Conservation (phyloP, 1,140 invertebrate genomes). For the Aphaenogaster rudis region DNA sequence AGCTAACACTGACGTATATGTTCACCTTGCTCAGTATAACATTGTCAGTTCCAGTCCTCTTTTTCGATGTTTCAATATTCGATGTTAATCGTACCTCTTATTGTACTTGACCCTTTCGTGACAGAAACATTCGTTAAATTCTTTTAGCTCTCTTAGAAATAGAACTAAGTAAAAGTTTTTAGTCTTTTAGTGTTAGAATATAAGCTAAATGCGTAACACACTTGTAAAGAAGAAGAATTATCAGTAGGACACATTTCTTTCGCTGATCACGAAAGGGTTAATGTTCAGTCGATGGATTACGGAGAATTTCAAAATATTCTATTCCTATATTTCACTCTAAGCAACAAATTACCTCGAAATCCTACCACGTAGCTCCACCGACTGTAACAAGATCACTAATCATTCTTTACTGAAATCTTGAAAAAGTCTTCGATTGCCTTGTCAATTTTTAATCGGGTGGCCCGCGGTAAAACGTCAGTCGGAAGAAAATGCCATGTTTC, state of each 20-base stretch:
- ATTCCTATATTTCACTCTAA: neutral
- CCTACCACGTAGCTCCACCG: neutral
- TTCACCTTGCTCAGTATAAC: slow-evolving; percentile 88
- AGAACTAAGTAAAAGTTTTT: neutral
- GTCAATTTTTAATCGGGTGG: neutral
- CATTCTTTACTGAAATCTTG: slow-evolving; percentile 15
- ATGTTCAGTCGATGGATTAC: slow-evolving; percentile 2
- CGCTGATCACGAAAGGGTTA: slow-evolving; percentile 46
- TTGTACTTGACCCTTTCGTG: slow-evolving; percentile 46
- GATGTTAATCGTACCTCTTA: slow-evolving; percentile 59
- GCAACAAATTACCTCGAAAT: neutral
- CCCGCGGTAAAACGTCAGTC: slow-evolving; percentile 11
- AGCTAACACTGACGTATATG: slow-evolving; percentile 88
- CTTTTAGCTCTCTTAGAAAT: neutral
- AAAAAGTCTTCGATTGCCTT: neutral
- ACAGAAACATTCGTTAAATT: slow-evolving; percentile 1
- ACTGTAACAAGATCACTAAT: slow-evolving; percentile 21
- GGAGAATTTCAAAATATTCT: slow-evolving; percentile 6
- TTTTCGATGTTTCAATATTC: slow-evolving; percentile 65
- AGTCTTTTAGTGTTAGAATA: neutral
- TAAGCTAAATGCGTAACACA: neutral
- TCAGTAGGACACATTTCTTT: neutral
- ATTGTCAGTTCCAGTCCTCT: slow-evolving; percentile 86
- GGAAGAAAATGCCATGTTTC: slow-evolving; percentile 24
- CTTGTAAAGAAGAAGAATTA: neutral